Evolutionary conservation across 2,888 invertebrate genomes (phyloP), one percentile per base, ranked within the genome.

Genomic region (Candidula unifasciata): DNA sequence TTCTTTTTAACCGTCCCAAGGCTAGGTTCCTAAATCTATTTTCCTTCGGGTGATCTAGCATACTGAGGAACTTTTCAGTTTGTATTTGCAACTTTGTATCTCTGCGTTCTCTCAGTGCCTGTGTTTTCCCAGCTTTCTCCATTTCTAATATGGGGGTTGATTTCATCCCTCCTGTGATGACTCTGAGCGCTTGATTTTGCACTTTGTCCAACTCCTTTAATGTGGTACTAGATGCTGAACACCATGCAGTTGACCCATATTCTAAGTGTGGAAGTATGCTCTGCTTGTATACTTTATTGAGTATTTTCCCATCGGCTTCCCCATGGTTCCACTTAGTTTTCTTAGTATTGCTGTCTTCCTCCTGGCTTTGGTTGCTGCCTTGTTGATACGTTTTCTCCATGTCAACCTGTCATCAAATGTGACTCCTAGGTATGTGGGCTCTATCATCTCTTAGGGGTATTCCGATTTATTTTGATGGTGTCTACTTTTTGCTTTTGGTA

Each of bases 61-160:
- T 35, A 24, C 71, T 1, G 24, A 24, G 37, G 18, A 71, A 71
- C 37, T 71, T 71, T 71, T 71, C 71, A 37, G 71, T 21, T 24
- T 71, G 71, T 10, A 21, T 71, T 24, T 16, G 21, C 8, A 37
- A 24, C 16, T 71, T 37, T 71, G 71, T 71, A 37, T 71, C 71
- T 37, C 71, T 71, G 37, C 71, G 71, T 37, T 71, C 71, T 37
- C 37, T 37, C 21, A 71, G 71, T 71, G 71, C 24, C 37, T 21
- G 71, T 8, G 37, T 37, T 18, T 13, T 44, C 44, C 44, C 44
- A 6, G 13, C 5, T 71, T 18, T 71, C 37, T 71, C 37, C 37
- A 71, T 71, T 8, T 35, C 71, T 24, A 37, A 18, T 71, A 71
- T 71, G 1, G 71, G 71, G 35, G 71, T 71, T 71, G 66, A 44